phyloP scores from a whole-genome alignment of 2,113 vertebrate genomes.

The Rhipidura dahli region DNA sequence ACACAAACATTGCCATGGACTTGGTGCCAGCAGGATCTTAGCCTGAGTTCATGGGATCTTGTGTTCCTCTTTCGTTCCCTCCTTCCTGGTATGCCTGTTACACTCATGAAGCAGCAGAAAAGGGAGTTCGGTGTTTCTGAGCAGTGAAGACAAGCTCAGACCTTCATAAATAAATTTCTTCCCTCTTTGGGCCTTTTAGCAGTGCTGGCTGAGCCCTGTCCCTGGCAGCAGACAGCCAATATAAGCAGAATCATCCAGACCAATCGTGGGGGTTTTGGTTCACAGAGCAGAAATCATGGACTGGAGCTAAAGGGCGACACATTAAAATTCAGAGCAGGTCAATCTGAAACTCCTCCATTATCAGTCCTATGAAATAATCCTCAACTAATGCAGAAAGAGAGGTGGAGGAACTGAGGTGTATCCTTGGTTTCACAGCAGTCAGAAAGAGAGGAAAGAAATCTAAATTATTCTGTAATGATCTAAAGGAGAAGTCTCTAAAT shows the following conservation, averaged over 20 bases:
- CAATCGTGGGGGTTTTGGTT: neutral
- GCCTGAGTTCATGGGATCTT: neutral
- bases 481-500: slow-evolving; percentile 48
- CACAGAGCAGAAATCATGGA: neutral
- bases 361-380: neutral
- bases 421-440: neutral
- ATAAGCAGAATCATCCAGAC: neutral
- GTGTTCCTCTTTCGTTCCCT: neutral
- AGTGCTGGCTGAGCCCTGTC: neutral
- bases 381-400: slow-evolving; percentile 10
- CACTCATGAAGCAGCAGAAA: neutral
- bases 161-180: neutral
- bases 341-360: neutral
- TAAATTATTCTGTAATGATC: slow-evolving; percentile 37
- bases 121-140: neutral
- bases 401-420: neutral
- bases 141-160: neutral
- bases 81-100: neutral
- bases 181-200: neutral
- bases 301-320: neutral
- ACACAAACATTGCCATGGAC: neutral
- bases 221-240: neutral
- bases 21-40: neutral
- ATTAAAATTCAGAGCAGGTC: slow-evolving; percentile 16
- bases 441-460: neutral